A percentile compares a stretch with the other conserved stretches of the same genome.
These are phyloP conservation scores for Mellivora capensis DNA, from an alignment of 2,113 vertebrate genomes.

Conservation along the genomic window DNA sequence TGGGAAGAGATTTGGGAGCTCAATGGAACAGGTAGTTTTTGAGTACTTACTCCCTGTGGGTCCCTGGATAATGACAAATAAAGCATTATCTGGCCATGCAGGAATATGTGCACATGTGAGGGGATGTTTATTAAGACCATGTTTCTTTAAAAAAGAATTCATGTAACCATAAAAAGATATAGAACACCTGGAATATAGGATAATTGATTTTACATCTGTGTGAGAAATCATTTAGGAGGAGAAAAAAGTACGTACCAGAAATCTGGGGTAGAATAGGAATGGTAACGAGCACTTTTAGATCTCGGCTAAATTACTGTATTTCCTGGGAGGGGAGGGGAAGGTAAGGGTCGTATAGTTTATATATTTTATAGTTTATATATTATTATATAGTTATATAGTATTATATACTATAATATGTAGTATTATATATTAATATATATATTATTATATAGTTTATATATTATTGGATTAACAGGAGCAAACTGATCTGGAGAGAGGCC, in stretches of 20 bases:
- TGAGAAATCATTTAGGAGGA: not conserved
- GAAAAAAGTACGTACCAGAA: not conserved
- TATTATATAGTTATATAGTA: not conserved
- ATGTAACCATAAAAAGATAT: not conserved
- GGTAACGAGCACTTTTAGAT: not conserved
- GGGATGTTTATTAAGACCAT: not conserved
- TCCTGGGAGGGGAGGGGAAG: not conserved
- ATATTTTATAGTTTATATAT: not conserved
- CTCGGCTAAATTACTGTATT: not conserved
- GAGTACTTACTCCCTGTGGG: not conserved
- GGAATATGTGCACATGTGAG: not conserved
- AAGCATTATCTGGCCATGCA: not conserved
- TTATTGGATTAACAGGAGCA: not conserved
- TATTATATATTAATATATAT: no score
- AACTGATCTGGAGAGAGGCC: not conserved
- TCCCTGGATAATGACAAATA: not conserved
- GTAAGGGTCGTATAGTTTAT: not conserved
- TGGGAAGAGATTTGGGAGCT: not conserved
- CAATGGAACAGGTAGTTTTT: not conserved
- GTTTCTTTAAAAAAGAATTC: not conserved
- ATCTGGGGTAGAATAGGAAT: not conserved
- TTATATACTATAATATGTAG: no score
- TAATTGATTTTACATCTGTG: not conserved
- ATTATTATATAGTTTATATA: not conserved
- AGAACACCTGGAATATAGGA: not conserved